phyloP scores from a whole-genome alignment of 2,797 vertebrate species.

The Carcharodon carcharias region DNA sequence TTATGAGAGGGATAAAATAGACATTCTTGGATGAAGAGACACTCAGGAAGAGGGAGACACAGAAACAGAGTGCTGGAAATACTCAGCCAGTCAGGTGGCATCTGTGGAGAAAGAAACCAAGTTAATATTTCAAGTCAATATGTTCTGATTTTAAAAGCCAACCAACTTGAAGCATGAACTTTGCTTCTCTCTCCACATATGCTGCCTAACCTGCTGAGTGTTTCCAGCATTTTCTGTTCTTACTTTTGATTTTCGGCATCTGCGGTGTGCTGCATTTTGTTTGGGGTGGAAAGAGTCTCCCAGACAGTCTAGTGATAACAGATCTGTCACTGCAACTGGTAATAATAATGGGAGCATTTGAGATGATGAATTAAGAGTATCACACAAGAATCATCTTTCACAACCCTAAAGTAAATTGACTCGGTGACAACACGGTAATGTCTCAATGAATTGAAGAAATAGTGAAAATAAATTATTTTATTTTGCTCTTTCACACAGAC shows the following conservation, averaged over 20 bases:
- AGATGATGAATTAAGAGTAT: not conserved
- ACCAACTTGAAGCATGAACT: not conserved
- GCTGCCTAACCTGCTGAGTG: not conserved
- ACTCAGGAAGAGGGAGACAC: too few species aligned
- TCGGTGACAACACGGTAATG: not conserved
- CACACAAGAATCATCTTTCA: not conserved
- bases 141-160: not conserved
- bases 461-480: not conserved
- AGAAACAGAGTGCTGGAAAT: not conserved
- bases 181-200: not conserved
- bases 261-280: not conserved
- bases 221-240: not conserved
- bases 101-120: not conserved
- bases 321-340: not conserved
- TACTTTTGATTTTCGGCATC: not conserved
- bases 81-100: not conserved
- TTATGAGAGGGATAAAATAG: not conserved
- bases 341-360: not conserved
- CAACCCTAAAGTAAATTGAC: not conserved
- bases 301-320: not conserved
- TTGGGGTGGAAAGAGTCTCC: not conserved
- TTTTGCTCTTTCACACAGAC: not conserved
- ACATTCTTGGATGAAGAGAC: not conserved
- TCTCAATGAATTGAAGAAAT: not conserved
- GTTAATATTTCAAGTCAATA: not conserved